Percentiles rank a stretch among this genome's conserved stretches.
phyloP scores from a whole-genome alignment of 2,888 invertebrate species.

The Protodeltote pygarga region DNA sequence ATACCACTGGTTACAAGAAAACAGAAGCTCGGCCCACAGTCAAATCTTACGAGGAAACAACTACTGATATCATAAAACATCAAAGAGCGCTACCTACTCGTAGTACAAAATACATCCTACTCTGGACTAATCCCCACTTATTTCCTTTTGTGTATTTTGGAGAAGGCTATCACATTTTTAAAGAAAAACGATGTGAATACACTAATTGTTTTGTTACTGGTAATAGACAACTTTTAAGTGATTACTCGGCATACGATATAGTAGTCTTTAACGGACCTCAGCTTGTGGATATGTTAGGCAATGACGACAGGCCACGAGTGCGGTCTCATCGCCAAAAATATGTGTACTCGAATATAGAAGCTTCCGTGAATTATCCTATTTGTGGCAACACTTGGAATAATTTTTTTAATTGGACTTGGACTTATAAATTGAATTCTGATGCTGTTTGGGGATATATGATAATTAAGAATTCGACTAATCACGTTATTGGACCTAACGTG shows the following conservation, averaged over 20 bases:
- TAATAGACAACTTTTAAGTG: slow-evolving; percentile 54
- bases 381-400: slow-evolving; percentile 58
- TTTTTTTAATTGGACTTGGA: slow-evolving; percentile 80
- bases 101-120: slow-evolving; percentile 64
- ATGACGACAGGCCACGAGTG: slow-evolving; percentile 52
- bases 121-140: slow-evolving; percentile 65
- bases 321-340: slow-evolving; percentile 66
- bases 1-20: slow-evolving; percentile 25
- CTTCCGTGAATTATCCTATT: slow-evolving; percentile 65
- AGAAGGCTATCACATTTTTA: slow-evolving; percentile 62
- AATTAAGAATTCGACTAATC: slow-evolving; percentile 57
- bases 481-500: slow-evolving; percentile 61
- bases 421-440: slow-evolving; percentile 71
- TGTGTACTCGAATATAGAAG: slow-evolving; percentile 69
- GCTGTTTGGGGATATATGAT: slow-evolving; percentile 67
- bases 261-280: slow-evolving; percentile 71
- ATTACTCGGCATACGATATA: slow-evolving; percentile 64
- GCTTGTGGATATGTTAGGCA: slow-evolving; percentile 37
- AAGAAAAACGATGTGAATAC: slow-evolving; percentile 62
- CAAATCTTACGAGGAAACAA: slow-evolving; percentile 7
- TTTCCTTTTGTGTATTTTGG: slow-evolving; percentile 65
- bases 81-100: background rate
- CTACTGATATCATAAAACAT: background rate
- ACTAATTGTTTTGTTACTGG: slow-evolving; percentile 71
- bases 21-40: background rate